Base-by-base conservation (phyloP, 1,140 invertebrate species). In the Lycorma delicatula region DNA sequence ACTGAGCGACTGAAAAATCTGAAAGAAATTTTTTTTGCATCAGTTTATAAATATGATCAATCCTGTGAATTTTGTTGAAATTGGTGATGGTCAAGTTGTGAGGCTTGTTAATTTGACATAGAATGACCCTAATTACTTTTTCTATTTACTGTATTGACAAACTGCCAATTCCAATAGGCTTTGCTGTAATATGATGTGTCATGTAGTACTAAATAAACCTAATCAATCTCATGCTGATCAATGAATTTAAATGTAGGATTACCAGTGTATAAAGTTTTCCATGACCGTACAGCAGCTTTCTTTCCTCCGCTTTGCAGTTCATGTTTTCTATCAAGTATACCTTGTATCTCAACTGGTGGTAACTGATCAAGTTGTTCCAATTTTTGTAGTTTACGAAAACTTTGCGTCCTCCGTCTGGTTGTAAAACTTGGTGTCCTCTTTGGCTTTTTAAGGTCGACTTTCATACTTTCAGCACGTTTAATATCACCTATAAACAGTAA, bases 371-470 rank as follows among this genome's bases (percentile, higher is more conserved):
- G 76, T 56, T 81, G 80, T 58, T 86, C 83, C 66, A 85, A 77
- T 52, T 81, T 76, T 54, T 86, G 80, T 63, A 86, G 80, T 65
- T 90, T 86, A 9, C 87, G 74, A 78, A 95, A 93, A 71, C 90
- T 93, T 67, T 91, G 87, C 9, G 91, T 92, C 60, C 90, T 76
- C 47, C 93, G 77, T 18, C 93, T 79, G 0, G 94, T 96, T 4
- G 90, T 97, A 71, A 98, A 97, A 63, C 91, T 95, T 0, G 94
- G 91, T 0, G 93, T 97, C 60, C 93, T 79, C 70, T 94, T 93
- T 6, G 87, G 81, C 59, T 88, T 88, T 64, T 82, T 83, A 41
- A 74, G 68, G 25, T 86, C 81, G 1, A 88, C 82, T 67, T 88
- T 89, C 89, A 93, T 91, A 71, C 88, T 92, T 70, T 91, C 89